These are phyloP conservation scores for Ennomos fuscantarius DNA, from an alignment of 2,888 invertebrate species.

Conservation along the genomic window DNA sequence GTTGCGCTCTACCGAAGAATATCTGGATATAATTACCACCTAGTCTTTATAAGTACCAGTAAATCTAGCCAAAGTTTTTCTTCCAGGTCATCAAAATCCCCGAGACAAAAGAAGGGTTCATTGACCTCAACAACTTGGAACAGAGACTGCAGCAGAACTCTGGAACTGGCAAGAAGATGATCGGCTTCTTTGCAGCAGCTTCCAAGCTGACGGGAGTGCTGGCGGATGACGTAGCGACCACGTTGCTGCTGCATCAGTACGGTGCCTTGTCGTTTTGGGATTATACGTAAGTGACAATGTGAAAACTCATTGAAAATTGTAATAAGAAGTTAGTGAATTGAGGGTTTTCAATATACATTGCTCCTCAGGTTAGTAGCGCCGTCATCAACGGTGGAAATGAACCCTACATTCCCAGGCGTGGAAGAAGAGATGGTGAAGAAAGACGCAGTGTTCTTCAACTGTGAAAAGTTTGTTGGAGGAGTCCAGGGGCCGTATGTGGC, in stretches of 20 bases:
- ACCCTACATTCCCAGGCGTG: constrained; percentile 89
- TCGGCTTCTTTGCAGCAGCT: constrained; percentile 94
- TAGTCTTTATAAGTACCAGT: neutral
- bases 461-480: constrained; percentile 96
- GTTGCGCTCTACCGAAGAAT: too few relatives aligned
- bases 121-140: constrained; percentile 92
- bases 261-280: constrained; percentile 96
- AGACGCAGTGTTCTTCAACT: constrained; percentile 95
- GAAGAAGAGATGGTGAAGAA: constrained; percentile 91
- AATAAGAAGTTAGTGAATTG: too few relatives aligned
- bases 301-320: too few relatives aligned
- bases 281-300: constrained; percentile 84
- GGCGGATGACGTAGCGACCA: constrained; percentile 93
- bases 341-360: too few relatives aligned
- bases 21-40: too few relatives aligned
- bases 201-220: constrained; percentile 96
- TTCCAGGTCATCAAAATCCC: constrained; percentile 90
- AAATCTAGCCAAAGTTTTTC: constrained; percentile 32
- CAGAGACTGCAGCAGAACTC: constrained; percentile 87
- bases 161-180: constrained; percentile 87
- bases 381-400: constrained; percentile 92
- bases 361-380: constrained; percentile 88
- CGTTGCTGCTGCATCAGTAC: constrained; percentile 91
- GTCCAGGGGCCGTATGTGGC: constrained; percentile 92
- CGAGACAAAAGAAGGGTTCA: constrained; percentile 91